Evolutionary conservation across 2,797 vertebrate species (phyloP).

Genomic region (Dicrostonyx torquatus): DNA sequence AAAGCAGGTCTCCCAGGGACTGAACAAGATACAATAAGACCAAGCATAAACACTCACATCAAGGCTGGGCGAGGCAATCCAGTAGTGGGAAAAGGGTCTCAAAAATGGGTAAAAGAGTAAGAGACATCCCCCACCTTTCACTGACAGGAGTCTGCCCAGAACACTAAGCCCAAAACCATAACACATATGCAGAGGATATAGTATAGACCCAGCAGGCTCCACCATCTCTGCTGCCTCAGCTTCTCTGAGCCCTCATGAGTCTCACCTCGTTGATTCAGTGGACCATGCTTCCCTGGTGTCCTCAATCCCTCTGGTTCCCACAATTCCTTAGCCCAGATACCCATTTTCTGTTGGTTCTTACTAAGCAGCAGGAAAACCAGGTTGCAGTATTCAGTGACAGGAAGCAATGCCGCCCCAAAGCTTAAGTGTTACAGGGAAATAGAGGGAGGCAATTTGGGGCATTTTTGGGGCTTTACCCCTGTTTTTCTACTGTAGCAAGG

Average conservation of each 20-base stretch:
- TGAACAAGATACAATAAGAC: neutral
- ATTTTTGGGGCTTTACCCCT: accelerated
- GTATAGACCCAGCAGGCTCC: neutral
- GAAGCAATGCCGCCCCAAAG: neutral
- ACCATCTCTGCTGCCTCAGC: neutral
- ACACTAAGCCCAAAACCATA: neutral
- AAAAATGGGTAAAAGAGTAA: neutral
- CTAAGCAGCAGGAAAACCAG: neutral
- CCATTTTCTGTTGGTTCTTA: neutral
- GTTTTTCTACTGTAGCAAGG: neutral
- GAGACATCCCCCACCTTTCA: neutral
- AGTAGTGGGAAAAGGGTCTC: neutral
- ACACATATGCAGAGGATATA: neutral
- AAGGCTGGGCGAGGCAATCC: neutral
- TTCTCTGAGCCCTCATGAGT: neutral
- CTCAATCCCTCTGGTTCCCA: neutral
- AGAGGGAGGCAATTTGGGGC: neutral
- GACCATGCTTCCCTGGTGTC: neutral
- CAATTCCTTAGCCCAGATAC: neutral
- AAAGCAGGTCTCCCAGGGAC: neutral
- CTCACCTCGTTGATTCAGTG: neutral
- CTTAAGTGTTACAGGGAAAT: neutral
- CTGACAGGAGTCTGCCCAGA: neutral
- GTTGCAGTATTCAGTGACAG: neutral
- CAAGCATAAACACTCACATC: neutral